A percentile compares a stretch with the other conserved stretches of the same genome.
Evolutionary conservation across 2,113 vertebrate species (phyloP).

Genomic region (human (Homo sapiens)): DNA sequence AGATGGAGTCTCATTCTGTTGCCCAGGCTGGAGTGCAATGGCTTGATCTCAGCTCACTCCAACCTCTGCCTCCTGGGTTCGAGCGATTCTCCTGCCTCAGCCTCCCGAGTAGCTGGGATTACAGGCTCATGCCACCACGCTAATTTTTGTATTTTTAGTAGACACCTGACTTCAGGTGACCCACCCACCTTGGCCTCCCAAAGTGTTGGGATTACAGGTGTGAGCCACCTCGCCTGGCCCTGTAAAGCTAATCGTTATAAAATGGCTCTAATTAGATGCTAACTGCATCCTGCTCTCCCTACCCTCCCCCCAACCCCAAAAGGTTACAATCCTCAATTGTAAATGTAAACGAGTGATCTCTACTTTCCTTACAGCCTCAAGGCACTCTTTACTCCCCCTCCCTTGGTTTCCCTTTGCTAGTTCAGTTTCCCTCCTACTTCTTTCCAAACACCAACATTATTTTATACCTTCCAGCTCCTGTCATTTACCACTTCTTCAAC

Average conservation of each 20-base stretch:
- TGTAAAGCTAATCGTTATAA: neutral
- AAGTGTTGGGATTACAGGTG: neutral
- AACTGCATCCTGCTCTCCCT: neutral
- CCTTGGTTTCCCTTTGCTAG: neutral
- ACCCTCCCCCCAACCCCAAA: neutral
- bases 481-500: slow-evolving; percentile 99
- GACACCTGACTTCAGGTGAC: neutral
- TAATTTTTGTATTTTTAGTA: too few species aligned
- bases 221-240: neutral
- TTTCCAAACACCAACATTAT: neutral
- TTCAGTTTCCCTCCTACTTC: neutral
- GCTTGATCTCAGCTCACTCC: too few species aligned
- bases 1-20: neutral
- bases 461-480: slow-evolving; percentile 95
- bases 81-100: too few species aligned
- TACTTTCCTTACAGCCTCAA: neutral
- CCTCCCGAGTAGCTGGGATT: too few species aligned
- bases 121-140: too few species aligned
- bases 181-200: neutral
- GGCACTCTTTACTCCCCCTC: neutral
- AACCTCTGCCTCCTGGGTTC: too few species aligned
- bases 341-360: neutral
- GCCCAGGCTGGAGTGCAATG: neutral
- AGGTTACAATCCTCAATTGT: neutral
- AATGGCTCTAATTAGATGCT: neutral